A percentile compares a stretch with the other conserved stretches of the same genome.
Conservation (phyloP, 2,888 invertebrate species). For the Diaprepes abbreviatus region DNA sequence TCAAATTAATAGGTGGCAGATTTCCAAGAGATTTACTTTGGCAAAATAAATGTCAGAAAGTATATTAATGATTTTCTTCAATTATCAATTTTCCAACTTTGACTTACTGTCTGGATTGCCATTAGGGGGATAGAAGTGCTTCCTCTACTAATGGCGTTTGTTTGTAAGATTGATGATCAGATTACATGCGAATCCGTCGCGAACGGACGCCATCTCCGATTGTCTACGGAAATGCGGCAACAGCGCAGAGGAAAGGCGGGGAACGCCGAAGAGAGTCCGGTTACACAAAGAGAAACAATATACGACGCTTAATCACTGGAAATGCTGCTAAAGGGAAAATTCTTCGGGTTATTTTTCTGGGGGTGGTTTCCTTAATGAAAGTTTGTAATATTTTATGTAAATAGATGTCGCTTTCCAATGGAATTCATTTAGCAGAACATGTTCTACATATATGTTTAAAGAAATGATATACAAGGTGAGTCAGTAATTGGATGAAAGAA, state of each 20-base stretch:
- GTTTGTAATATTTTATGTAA: no score
- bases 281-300: conserved; percentile 39
- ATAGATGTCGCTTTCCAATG: no score
- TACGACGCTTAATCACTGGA: conserved; percentile 35
- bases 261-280: conserved; percentile 27
- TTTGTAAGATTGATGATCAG: conserved; percentile 62
- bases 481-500: no score
- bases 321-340: background rate
- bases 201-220: conserved; percentile 45
- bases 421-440: no score
- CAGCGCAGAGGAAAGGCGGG: conserved; percentile 26
- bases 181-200: conserved; percentile 61
- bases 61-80: conserved; percentile 59
- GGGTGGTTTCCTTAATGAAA: background rate
- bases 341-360: background rate
- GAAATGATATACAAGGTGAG: no score
- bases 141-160: conserved; percentile 61
- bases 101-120: conserved; percentile 56
- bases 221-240: conserved; percentile 46
- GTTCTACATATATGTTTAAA: no score
- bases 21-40: conserved; percentile 36
- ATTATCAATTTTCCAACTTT: conserved; percentile 60
- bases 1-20: conserved; percentile 31
- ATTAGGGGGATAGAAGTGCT: conserved; percentile 60
- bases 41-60: conserved; percentile 53